Evolutionary conservation across 2,888 invertebrate genomes (phyloP), one percentile per base, ranked within the genome.

Genomic region (Pachliopta kotzebuea): DNA sequence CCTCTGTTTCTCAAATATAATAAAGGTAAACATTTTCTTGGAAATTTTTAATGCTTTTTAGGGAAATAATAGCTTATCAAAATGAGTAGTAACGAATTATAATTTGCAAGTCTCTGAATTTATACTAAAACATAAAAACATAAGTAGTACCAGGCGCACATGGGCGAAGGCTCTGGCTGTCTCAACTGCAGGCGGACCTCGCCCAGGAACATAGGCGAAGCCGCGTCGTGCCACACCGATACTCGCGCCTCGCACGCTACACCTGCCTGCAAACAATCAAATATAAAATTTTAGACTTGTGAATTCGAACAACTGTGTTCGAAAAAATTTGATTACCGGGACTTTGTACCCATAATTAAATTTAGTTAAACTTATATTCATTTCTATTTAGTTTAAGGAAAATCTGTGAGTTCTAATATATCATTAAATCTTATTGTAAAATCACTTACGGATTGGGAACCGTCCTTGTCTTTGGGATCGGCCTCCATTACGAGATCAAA

Each of bases 221-320:
- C 95, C 72, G 94, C 95, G 73, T 97, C 96, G 83, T 98, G 98
- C 96, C 96, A 97, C 68, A 98, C 91, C 18, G 96, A 95, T 69
- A 98, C 95, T 71, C 95, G 94, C 75, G 96, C 94, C 85, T 96
- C 96, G 78, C 94, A 95, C 73, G 96, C 95, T 85, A 96, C 96
- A 66, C 95, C 94, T 71, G 87, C 84, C 90, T 91, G 76, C 7
- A 20, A 42, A 18, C 45, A n/a, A n/a, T 6, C 45, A 45, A 18
- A 45, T n/a, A 45, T 45, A 8, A 18, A 18, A 18, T 4, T n/a
- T n/a, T 45, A 7, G 18, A n/a, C 18, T 45, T 4, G 7, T n/a
- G 4, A 2, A 3, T 45, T 45, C 18, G 18, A 45, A 45, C 6
- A 4, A 45, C 45, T 45, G 3, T n/a, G 45, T n/a, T 6, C n/a